These are phyloP conservation scores for Carlito syrichta DNA, from an alignment of 2,113 vertebrate genomes.

Conservation along the genomic window DNA sequence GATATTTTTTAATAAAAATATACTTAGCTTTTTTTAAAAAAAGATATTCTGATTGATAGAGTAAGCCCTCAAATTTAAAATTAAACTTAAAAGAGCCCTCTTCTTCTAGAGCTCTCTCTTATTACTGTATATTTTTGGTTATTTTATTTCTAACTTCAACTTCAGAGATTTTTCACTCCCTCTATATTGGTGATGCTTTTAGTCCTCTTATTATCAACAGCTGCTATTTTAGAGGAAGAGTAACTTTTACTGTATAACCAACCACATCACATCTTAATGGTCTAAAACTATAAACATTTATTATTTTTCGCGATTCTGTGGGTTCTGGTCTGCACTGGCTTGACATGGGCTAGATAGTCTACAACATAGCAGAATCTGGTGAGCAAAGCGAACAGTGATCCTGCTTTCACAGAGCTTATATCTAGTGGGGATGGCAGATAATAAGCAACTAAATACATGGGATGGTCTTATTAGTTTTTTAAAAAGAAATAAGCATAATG, in stretches of 20 bases:
- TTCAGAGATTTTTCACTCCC: background rate
- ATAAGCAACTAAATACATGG: background rate
- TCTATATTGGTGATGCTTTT: background rate
- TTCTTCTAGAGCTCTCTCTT: background rate
- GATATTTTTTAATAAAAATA: background rate
- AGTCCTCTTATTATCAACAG: background rate
- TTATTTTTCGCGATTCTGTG: background rate
- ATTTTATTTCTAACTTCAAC: conserved; percentile 3
- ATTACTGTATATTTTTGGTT: background rate
- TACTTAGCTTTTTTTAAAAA: background rate
- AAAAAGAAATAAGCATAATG: background rate
- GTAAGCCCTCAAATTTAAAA: background rate
- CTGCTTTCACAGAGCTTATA: background rate
- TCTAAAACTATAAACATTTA: background rate
- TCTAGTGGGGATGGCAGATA: background rate
- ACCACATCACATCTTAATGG: background rate
- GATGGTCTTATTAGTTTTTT: background rate
- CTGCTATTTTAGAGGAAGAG: background rate
- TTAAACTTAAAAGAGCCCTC: background rate
- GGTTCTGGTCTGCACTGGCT: background rate
- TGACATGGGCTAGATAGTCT: background rate
- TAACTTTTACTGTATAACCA: background rate
- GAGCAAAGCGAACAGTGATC: background rate
- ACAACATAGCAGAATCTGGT: background rate
- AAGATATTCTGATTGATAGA: background rate